A percentile compares a stretch with the other conserved stretches of the same genome.
phyloP scores from a whole-genome alignment of 2,113 vertebrate species.

The Elgaria multicarinata region DNA sequence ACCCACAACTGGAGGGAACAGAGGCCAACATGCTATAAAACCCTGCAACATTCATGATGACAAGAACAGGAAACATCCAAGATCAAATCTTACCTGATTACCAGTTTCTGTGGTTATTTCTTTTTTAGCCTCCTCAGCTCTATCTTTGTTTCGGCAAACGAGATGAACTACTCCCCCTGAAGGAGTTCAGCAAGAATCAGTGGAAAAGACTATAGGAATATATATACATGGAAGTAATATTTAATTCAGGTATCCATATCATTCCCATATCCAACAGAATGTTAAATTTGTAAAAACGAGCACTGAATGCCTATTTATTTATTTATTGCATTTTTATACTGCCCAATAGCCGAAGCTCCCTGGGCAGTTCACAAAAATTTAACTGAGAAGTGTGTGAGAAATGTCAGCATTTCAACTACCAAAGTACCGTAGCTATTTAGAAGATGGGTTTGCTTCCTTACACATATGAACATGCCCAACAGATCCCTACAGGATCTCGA shows the following conservation, averaged over 20 bases:
- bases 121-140: slow-evolving; percentile 78
- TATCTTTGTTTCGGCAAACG: slow-evolving; percentile 81
- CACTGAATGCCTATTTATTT: not conserved
- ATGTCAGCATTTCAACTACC: not conserved
- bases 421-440: not conserved
- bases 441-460: not conserved
- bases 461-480: not conserved
- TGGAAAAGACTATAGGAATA: not conserved
- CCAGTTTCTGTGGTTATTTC: slow-evolving; percentile 80
- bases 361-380: too few species aligned
- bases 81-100: slow-evolving; percentile 74
- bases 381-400: not conserved
- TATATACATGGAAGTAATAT: not conserved
- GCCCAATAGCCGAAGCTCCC: too few species aligned
- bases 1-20: not conserved
- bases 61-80: not conserved
- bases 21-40: accelerated
- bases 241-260: not conserved
- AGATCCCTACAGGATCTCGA: not conserved
- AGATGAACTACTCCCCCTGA: slow-evolving; percentile 89
- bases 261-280: not conserved
- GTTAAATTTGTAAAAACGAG: not conserved
- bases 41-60: not conserved
- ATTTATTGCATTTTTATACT: too few species aligned
- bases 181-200: slow-evolving; percentile 49